Evolutionary conservation across 2,888 invertebrate genomes (phyloP).

Genomic region (Caenorhabditis sulstoni): DNA sequence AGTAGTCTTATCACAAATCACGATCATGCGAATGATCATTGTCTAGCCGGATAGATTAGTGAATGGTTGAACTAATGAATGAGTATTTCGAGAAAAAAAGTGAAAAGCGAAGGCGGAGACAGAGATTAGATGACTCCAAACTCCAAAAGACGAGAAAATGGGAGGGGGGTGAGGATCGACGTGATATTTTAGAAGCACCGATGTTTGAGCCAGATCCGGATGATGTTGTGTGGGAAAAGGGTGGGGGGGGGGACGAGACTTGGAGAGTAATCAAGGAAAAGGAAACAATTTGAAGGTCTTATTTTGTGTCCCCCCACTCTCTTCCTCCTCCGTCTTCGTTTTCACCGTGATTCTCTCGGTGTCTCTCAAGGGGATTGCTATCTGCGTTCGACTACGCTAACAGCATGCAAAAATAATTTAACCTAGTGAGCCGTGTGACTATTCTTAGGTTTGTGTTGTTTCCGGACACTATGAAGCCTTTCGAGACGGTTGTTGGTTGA

Average conservation of each 20-base stretch:
- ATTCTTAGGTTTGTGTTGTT: constrained; percentile 22
- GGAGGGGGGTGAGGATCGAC: constrained; percentile 2
- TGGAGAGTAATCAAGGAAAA: constrained; percentile 32
- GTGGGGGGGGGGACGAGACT: neutral
- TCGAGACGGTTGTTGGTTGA: too few relatives aligned
- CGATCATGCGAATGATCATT: too few relatives aligned
- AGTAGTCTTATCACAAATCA: too few relatives aligned
- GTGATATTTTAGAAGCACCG: constrained; percentile 43
- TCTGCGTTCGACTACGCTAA: constrained; percentile 20
- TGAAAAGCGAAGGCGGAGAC: too few relatives aligned
- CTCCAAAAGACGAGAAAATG: neutral
- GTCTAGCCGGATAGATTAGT: too few relatives aligned
- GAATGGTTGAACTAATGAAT: neutral
- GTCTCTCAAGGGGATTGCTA: constrained; percentile 21
- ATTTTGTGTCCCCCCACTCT: constrained; percentile 19
- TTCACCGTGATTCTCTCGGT: too few relatives aligned
- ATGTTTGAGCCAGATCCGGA: constrained; percentile 30
- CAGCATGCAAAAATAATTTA: constrained; percentile 51
- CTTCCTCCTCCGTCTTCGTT: too few relatives aligned
- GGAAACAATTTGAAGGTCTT: constrained; percentile 57
- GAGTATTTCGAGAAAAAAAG: neutral
- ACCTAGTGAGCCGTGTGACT: constrained; percentile 41
- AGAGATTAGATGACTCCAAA: neutral
- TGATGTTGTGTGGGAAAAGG: constrained; percentile 37
- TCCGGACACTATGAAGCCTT: constrained; percentile 6